Evolutionary conservation across 2,797 vertebrate species (phyloP).

Genomic region (Lepilemur ruficaudatus): DNA sequence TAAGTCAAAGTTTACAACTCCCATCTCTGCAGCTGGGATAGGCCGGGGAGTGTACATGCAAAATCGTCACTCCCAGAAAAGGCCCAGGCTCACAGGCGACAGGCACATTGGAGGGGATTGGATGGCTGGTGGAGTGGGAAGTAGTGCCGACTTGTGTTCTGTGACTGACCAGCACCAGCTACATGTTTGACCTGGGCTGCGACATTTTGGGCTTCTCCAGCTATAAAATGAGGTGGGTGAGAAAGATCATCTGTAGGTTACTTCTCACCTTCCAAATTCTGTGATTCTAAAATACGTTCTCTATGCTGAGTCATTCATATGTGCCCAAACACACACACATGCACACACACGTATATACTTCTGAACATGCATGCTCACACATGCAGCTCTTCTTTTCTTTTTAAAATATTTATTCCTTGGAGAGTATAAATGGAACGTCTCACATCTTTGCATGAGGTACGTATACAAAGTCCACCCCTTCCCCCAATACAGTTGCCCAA

Average conservation of each 20-base stretch:
- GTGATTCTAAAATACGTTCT: not conserved
- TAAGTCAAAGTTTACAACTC: slow-evolving; percentile 85
- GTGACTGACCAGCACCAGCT: not conserved
- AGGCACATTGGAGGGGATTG: not conserved
- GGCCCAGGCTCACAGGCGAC: slow-evolving; percentile 39
- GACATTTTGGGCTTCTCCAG: not conserved
- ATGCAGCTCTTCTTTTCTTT: not conserved
- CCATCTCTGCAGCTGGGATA: slow-evolving; percentile 81
- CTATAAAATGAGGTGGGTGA: not conserved
- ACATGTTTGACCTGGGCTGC: not conserved
- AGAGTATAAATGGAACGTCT: not conserved
- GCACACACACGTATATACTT: not conserved
- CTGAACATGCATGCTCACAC: too few species aligned
- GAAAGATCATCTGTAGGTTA: not conserved
- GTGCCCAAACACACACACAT: not conserved
- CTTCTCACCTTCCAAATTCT: not conserved
- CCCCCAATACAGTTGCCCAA: not conserved
- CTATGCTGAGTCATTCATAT: not conserved
- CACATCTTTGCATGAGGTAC: not conserved
- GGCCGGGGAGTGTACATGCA: slow-evolving; percentile 68
- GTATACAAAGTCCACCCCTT: not conserved
- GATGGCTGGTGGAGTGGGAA: not conserved
- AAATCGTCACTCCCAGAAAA: slow-evolving; percentile 66
- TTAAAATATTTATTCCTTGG: not conserved
- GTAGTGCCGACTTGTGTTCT: not conserved